phyloP scores from a whole-genome alignment of 2,888 invertebrate species.

The Rhorus exstirpatorius region DNA sequence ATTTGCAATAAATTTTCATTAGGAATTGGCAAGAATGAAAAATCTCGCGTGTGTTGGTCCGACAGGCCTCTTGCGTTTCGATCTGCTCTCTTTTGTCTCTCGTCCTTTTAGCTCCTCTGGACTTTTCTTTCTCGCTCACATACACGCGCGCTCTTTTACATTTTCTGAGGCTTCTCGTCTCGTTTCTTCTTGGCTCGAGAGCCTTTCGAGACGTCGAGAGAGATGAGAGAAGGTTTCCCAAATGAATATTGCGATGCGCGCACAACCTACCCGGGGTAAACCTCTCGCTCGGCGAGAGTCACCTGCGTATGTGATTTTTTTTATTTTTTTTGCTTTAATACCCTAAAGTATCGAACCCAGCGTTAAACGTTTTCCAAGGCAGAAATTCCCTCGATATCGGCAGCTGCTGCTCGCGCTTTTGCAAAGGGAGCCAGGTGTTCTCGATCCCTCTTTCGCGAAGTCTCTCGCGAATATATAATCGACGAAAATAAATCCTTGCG shows the following conservation, averaged over 20 bases:
- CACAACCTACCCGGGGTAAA: conserved; percentile 40
- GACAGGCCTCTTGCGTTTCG: conserved; percentile 17
- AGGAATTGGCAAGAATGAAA: neutral
- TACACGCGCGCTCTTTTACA: conserved; percentile 22
- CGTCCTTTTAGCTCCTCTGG: conserved; percentile 44
- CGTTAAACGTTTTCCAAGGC: conserved; percentile 31
- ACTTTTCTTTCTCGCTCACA: conserved; percentile 30
- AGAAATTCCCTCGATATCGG: conserved; percentile 48
- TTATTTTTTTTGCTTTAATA: conserved; percentile 17
- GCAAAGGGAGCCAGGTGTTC: conserved; percentile 39
- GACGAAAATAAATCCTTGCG: conserved; percentile 62
- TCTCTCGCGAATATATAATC: conserved; percentile 33
- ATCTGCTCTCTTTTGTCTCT: conserved; percentile 18
- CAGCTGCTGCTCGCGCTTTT: conserved; percentile 48
- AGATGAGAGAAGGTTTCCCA: conserved; percentile 51
- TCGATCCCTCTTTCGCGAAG: conserved; percentile 18
- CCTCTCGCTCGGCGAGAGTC: conserved; percentile 47
- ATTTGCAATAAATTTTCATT: conserved; percentile 18
- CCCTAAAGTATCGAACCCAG: conserved; percentile 31
- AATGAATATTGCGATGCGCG: conserved; percentile 52
- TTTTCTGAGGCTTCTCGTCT: conserved; percentile 35
- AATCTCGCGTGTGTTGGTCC: conserved; percentile 5
- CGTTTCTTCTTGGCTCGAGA: conserved; percentile 48
- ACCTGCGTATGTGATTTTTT: conserved; percentile 56
- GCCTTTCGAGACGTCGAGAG: conserved; percentile 62